phyloP scores from a whole-genome alignment of 1,140 invertebrate species.

The Caerostris extrusa region DNA sequence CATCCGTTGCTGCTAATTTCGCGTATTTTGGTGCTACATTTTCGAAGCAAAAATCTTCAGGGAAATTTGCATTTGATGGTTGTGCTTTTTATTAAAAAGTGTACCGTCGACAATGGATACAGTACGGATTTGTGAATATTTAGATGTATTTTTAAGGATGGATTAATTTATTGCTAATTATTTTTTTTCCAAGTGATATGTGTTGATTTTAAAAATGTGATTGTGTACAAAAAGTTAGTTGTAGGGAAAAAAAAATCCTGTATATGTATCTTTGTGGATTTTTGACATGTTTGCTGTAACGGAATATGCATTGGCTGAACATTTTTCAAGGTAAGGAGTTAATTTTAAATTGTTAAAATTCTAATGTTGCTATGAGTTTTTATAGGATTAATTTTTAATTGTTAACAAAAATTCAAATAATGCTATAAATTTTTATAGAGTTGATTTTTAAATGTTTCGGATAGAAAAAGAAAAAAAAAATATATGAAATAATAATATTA shows the following conservation, averaged over 20 bases:
- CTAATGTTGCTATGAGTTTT: too few species aligned
- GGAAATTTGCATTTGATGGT: neutral
- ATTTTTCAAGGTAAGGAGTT: constrained; percentile 40
- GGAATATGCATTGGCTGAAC: constrained; percentile 62
- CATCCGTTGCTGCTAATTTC: neutral
- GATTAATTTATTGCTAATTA: neutral
- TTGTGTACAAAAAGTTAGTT: neutral
- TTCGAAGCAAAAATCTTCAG: neutral
- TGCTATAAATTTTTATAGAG: too few species aligned
- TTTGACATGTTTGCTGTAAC: constrained; percentile 59
- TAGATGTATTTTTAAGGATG: too few species aligned
- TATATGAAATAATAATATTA: too few species aligned
- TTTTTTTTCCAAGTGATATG: neutral
- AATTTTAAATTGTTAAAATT: too few species aligned
- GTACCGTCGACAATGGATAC: neutral
- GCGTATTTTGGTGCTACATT: neutral
- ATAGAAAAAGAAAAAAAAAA: too few species aligned
- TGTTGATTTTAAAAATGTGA: constrained; percentile 14
- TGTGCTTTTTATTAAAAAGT: neutral
- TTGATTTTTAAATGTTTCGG: too few species aligned
- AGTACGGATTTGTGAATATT: constrained; percentile 10
- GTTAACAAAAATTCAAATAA: too few species aligned
- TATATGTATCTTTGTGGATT: constrained; percentile 23
- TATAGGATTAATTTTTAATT: too few species aligned
- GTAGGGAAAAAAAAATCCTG: neutral